Evolutionary conservation across 2,113 vertebrate species (phyloP).

Genomic region (Regulus satrapa): DNA sequence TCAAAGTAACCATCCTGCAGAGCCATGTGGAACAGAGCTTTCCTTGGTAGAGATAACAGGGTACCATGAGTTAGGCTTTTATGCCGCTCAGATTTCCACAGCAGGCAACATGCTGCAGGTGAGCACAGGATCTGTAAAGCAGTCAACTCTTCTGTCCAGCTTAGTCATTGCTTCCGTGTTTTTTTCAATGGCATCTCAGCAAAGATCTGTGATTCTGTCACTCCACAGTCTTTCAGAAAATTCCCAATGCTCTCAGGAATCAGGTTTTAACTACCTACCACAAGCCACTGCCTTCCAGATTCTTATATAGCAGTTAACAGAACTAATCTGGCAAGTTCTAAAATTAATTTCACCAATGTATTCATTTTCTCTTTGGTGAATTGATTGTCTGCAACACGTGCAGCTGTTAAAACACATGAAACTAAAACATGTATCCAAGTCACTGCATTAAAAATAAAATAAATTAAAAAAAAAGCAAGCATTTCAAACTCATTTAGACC

Average conservation of each 20-base stretch:
- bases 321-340: neutral
- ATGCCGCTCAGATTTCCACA: neutral
- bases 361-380: neutral
- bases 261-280: neutral
- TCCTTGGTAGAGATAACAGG: neutral
- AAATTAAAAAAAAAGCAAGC: too few relatives aligned
- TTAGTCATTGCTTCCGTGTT: neutral
- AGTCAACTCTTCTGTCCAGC: neutral
- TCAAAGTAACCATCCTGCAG: neutral
- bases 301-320: neutral
- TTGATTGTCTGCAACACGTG: neutral
- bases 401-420: neutral
- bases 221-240: neutral
- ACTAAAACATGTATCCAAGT: neutral
- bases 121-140: neutral
- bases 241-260: neutral
- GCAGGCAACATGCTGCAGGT: fast-evolving
- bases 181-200: neutral
- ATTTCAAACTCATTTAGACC: neutral
- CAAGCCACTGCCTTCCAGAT: neutral
- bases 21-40: neutral
- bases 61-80: neutral
- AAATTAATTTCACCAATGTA: neutral
- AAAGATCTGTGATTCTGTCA: neutral
- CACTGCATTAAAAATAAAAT: too few relatives aligned